These are phyloP conservation scores for Catharus minimus DNA, from an alignment of 2,113 vertebrate species.

Conservation along the genomic window DNA sequence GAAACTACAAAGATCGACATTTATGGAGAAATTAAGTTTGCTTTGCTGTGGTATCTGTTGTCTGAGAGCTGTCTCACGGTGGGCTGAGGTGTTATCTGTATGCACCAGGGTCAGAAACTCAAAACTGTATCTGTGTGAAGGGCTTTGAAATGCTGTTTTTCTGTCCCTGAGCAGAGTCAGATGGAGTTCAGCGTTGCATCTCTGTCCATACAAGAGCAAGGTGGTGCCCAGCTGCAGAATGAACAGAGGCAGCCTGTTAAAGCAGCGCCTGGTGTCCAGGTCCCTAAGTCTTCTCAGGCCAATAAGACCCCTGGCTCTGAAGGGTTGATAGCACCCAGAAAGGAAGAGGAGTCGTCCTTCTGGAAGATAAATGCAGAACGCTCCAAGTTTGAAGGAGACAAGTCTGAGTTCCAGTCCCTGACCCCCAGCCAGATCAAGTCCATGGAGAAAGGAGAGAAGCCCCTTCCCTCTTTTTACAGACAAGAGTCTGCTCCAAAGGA, in stretches of 20 bases:
- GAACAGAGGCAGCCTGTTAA: conserved; percentile 78
- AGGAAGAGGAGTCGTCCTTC: conserved; percentile 88
- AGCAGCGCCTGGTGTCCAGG: conserved; percentile 66
- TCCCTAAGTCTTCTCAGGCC: conserved; percentile 72
- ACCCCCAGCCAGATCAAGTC: conserved; percentile 98
- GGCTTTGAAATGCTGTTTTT: conserved; percentile 16
- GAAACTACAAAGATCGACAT: background rate
- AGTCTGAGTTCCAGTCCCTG: conserved; percentile 89
- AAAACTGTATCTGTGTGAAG: background rate
- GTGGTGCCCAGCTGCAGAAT: conserved; percentile 29
- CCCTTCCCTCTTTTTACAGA: conserved; percentile 84
- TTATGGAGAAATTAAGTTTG: background rate
- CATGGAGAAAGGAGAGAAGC: conserved; percentile 95
- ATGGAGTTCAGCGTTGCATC: conserved; percentile 90
- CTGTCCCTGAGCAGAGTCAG: conserved; percentile 83
- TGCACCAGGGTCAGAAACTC: background rate
- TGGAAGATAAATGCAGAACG: conserved; percentile 96
- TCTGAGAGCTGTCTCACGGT: background rate
- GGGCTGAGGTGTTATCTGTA: background rate
- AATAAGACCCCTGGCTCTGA: conserved; percentile 80
- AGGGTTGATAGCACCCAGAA: conserved; percentile 62
- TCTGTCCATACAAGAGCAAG: conserved; percentile 78
- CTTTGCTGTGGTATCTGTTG: background rate
- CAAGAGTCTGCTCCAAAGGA: conserved; percentile 79
- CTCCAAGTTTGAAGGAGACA: conserved; percentile 87